Percentiles rank a stretch among this genome's conserved stretches.
These are phyloP conservation scores for Pelodiscus sinensis DNA, from an alignment of 2,113 vertebrate genomes.

Conservation along the genomic window DNA sequence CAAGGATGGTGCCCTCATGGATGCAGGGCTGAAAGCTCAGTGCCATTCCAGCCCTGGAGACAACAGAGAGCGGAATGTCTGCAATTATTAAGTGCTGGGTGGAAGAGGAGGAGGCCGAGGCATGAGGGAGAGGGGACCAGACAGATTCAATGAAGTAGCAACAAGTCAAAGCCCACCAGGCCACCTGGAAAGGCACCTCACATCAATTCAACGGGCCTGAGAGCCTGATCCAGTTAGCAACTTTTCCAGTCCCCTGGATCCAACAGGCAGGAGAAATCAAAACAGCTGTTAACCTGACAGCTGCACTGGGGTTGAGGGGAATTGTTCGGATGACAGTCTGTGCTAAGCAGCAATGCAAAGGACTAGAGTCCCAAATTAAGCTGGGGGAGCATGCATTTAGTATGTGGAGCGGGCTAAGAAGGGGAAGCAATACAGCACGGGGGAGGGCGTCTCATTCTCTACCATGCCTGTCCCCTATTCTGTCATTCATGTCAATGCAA, in stretches of 20 bases:
- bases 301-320: neutral
- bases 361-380: neutral
- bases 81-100: neutral
- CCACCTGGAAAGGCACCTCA: neutral
- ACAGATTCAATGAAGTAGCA: neutral
- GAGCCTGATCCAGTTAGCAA: neutral
- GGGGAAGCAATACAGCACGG: neutral
- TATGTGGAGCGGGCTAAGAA: neutral
- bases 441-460: neutral
- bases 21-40: rapidly evolving
- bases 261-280: neutral
- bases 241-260: neutral
- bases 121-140: neutral
- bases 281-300: neutral
- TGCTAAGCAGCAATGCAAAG: too few relatives aligned
- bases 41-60: rapidly evolving
- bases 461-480: neutral
- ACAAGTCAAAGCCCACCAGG: neutral
- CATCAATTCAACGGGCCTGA: neutral
- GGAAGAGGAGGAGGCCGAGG: neutral
- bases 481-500: neutral
- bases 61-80: neutral
- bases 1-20: neutral
- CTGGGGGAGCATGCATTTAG: neutral
- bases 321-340: neutral